Evolutionary conservation across 2,113 vertebrate species (phyloP), one percentile per base, ranked within the genome.

Genomic region (Micronisus gabar): DNA sequence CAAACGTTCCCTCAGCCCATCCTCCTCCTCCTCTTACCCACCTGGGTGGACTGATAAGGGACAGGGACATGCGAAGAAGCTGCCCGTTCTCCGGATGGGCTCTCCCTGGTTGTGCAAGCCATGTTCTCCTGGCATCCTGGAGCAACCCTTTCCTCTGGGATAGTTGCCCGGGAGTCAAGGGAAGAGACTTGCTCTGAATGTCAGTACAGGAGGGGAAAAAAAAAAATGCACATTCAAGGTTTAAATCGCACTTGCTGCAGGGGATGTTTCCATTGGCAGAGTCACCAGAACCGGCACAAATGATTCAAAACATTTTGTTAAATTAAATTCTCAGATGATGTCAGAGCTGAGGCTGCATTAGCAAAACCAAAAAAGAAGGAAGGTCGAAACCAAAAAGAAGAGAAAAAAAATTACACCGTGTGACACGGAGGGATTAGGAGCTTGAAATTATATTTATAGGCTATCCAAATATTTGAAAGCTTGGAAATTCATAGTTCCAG

Each of bases 191-290:
- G 27, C 88, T 90, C 79, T 26, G 26, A 87, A 65, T 80, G 55
- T 70, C 90, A 73, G 62, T 80, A 72, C 40, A 72, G 72, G 72
- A 90, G 56, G 58, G 40, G 3, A 2, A 0, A 10, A 41, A 41
- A 41, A 38, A 38, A 71, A 45, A 15, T 1, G 36, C 29, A 63
- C 34, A 71, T 81, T 92, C 68, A 84, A 36, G 47, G 63, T 96
- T 95, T 95, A 71, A 95, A 93, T 94, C 5, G 3, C 78, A 70
- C 40, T 96, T 94, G 95, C 92, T 95, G 68, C 59, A 86, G 93
- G 91, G 95, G 48, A 79, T 93, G 89, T 97, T 96, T 97, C 93
- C 66, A 43, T 91, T 95, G 96, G 92, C 96, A 94, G 74, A 93
- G 65, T 74, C 0, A 0, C 72, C 83, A 95, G 76, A 90, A 91